Conservation (phyloP, 2,888 invertebrate species). For the Brachyptera risi region DNA sequence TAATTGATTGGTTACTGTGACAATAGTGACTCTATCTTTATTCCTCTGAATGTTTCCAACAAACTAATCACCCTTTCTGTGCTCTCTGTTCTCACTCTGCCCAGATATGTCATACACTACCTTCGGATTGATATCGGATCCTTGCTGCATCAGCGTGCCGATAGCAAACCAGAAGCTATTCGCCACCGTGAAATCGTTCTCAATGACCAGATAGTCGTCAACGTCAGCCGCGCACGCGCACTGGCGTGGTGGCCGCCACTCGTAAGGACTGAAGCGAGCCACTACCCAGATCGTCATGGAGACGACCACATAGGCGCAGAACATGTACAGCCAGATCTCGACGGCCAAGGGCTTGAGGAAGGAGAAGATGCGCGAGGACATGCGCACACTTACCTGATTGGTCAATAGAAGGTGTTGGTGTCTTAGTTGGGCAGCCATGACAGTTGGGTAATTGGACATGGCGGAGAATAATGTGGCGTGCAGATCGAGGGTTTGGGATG, state of each 20-base stretch:
- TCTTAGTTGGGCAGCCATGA: no score
- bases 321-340: slow-evolving; percentile 55
- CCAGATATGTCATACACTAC: slow-evolving; percentile 36
- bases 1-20: no score
- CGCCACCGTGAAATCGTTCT: slow-evolving; percentile 56
- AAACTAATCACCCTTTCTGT: no score
- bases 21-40: no score
- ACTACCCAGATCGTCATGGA: slow-evolving; percentile 53
- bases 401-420: no score
- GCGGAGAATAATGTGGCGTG: no score
- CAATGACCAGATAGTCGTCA: slow-evolving; percentile 40
- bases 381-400: slow-evolving; percentile 46
- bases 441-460: no score
- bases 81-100: no score
- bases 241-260: slow-evolving; percentile 46
- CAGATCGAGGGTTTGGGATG: no score
- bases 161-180: slow-evolving; percentile 58
- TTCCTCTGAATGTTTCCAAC: no score
- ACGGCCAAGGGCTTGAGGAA: slow-evolving; percentile 55
- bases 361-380: slow-evolving; percentile 50
- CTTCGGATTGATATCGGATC: slow-evolving; percentile 50
- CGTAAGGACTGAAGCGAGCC: slow-evolving; percentile 56
- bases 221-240: slow-evolving; percentile 23
- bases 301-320: slow-evolving; percentile 54
- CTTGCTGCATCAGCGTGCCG: slow-evolving; percentile 57